Conservation (phyloP, 64 coral and sea anemone genomes). For the Montipora capricornis region DNA sequence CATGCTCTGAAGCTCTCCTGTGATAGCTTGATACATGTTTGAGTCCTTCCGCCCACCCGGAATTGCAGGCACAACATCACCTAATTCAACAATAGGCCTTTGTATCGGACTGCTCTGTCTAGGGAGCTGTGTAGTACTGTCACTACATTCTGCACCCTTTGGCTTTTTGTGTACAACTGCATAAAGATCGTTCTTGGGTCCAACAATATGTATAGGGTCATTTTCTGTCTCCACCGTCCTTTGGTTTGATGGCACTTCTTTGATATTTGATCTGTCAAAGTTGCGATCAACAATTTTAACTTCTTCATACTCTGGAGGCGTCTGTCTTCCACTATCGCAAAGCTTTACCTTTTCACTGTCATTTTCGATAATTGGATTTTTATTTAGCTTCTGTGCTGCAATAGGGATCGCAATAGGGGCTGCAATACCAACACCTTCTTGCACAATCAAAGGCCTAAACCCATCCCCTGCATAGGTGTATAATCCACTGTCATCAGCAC, state of each 20-base stretch:
- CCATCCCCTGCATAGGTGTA: slow-evolving; percentile 87
- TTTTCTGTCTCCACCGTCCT: neutral
- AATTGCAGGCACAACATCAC: slow-evolving; percentile 71
- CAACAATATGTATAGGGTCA: neutral
- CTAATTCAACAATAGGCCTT: slow-evolving; percentile 25
- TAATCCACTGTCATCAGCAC: neutral
- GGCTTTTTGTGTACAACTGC: slow-evolving; percentile 90
- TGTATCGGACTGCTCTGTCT: slow-evolving; percentile 50
- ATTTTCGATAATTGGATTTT: neutral
- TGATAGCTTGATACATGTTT: slow-evolving; percentile 77
- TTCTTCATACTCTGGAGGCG: slow-evolving; percentile 53
- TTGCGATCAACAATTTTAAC: slow-evolving; percentile 78
- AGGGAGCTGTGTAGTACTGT: neutral
- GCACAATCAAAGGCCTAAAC: slow-evolving; percentile 83
- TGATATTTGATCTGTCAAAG: slow-evolving; percentile 89
- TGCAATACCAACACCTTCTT: slow-evolving; percentile 63
- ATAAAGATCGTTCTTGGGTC: slow-evolving; percentile 73
- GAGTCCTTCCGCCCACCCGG: slow-evolving; percentile 33
- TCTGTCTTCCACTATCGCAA: neutral
- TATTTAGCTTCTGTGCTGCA: neutral
- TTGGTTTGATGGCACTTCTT: slow-evolving; percentile 10
- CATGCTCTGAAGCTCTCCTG: slow-evolving; percentile 82
- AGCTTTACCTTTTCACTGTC: neutral
- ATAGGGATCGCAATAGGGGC: slow-evolving; percentile 77
- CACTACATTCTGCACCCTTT: slow-evolving; percentile 33